Evolutionary conservation across 2,888 invertebrate species (phyloP).

Genomic region (Poecilobothrus nobilitatus): DNA sequence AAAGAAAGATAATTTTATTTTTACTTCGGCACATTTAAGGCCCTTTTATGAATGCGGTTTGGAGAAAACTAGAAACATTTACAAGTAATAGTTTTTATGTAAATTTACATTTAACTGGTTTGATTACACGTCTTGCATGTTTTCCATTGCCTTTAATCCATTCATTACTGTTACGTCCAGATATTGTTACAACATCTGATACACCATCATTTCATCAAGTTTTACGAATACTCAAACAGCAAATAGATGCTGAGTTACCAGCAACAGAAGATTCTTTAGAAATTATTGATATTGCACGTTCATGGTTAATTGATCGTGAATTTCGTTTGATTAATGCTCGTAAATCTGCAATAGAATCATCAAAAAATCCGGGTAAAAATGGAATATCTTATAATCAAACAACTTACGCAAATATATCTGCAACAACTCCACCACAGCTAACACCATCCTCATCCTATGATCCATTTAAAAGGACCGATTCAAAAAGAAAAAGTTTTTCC

Average conservation of each 20-base stretch:
- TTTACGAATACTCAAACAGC: slow-evolving; percentile 70
- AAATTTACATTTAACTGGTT: slow-evolving; percentile 79
- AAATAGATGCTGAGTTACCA: slow-evolving; percentile 70
- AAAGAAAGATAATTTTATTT: slow-evolving; percentile 12
- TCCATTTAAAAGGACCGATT: slow-evolving; percentile 56
- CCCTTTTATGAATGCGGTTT: slow-evolving; percentile 70
- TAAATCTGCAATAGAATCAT: slow-evolving; percentile 50
- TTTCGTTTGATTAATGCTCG: slow-evolving; percentile 63
- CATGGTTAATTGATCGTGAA: slow-evolving; percentile 71
- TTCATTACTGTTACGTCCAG: slow-evolving; percentile 78
- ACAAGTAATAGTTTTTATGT: slow-evolving; percentile 74
- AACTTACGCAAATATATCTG: slow-evolving; percentile 37
- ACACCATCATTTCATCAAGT: slow-evolving; percentile 88
- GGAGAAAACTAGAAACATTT: slow-evolving; percentile 75
- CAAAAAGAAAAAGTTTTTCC: slow-evolving; percentile 67
- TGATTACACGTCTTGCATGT: slow-evolving; percentile 75
- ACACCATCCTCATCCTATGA: slow-evolving; percentile 44
- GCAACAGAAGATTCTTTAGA: slow-evolving; percentile 48
- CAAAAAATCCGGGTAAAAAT: slow-evolving; percentile 27
- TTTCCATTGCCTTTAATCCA: slow-evolving; percentile 84
- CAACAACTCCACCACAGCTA: slow-evolving; percentile 39
- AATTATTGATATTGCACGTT: slow-evolving; percentile 67
- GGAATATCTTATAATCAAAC: slow-evolving; percentile 29
- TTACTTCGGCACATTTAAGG: slow-evolving; percentile 45
- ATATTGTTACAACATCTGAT: slow-evolving; percentile 77